Evolutionary conservation across 2,888 invertebrate species (phyloP), one percentile per base, ranked within the genome.

Genomic region (Ochlodes sylvanus): DNA sequence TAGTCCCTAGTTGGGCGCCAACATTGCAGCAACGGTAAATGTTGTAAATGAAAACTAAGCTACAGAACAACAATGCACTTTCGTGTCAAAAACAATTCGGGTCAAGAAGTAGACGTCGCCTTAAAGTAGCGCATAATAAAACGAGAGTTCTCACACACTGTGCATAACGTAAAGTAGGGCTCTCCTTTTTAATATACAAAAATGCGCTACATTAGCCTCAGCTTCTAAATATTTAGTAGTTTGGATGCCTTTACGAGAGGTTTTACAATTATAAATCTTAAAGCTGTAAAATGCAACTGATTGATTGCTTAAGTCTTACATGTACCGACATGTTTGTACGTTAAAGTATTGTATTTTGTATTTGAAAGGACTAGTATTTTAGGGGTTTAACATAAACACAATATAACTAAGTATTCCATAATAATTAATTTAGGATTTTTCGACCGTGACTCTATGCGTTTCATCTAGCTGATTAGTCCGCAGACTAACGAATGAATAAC

Each of bases 131-230:
- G 44, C 50, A 50, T 65, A 65, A 57, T 65, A 65, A 65, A 65
- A 58, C 34, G 58, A 65, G 65, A 58, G 58, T 34, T 65, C 52
- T 65, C 65, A 19, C 17, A 17, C 50, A 58, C 41, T 58, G 14
- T 65, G 52, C 65, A 65, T 65, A 42, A 19, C 21, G 50, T 52
- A 27, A 65, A 65, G 57, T 65, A 65, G 65, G 65, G 19, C 50
- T 64, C 57, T 19, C 42, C 58, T 50, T 65, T 65, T 58, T 50
- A 50, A 38, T 52, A 52, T 14, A 58, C 57, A 64, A 58, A 65
- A 58, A 32, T 64, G 38, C 54, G 41, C 15, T 54, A 34, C 34
- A 32, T 64, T 12, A 64, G 9, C n/a, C 34, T 14, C 15, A 9
- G 44, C 27, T 19, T n/a, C 50, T 15, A 34, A 54, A 27, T 55